These are phyloP conservation scores for Phainopepla nitens DNA, from an alignment of 2,113 vertebrate genomes.

Conservation along the genomic window DNA sequence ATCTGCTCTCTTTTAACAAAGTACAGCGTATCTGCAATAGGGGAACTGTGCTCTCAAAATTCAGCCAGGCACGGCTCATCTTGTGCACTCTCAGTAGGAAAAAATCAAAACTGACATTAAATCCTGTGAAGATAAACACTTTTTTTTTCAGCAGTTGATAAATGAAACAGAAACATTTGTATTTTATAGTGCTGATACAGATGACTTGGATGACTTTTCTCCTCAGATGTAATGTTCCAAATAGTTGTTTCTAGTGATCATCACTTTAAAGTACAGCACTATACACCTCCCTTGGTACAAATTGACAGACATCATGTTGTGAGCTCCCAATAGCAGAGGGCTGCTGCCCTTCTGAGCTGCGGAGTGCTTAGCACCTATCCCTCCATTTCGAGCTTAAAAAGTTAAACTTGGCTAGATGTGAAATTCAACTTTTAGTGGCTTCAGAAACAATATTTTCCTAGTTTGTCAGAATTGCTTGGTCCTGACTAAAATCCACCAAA, in stretches of 20 bases:
- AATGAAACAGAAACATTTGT: background rate
- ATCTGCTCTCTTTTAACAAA: background rate
- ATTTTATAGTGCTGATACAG: background rate
- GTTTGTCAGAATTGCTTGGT: background rate
- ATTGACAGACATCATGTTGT: background rate
- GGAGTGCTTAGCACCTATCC: background rate
- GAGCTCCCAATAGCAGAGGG: background rate
- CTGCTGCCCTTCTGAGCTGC: background rate
- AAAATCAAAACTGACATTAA: background rate
- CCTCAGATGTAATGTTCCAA: background rate
- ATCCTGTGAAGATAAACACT: background rate
- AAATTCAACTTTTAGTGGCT: background rate
- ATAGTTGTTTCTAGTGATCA: background rate
- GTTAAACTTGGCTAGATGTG: background rate
- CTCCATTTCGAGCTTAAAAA: background rate
- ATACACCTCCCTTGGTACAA: background rate
- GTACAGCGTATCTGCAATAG: background rate
- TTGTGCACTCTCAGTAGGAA: background rate
- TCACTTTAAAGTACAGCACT: background rate
- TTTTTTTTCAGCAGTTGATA: background rate
- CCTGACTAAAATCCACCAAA: background rate
- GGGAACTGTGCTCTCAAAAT: background rate
- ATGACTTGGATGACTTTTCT: background rate
- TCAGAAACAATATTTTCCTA: background rate
- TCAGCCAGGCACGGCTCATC: background rate